Percentiles rank a stretch among this genome's conserved stretches.
phyloP scores from a whole-genome alignment of 2,797 vertebrate genomes.

The Silurus lanzhouensis region DNA sequence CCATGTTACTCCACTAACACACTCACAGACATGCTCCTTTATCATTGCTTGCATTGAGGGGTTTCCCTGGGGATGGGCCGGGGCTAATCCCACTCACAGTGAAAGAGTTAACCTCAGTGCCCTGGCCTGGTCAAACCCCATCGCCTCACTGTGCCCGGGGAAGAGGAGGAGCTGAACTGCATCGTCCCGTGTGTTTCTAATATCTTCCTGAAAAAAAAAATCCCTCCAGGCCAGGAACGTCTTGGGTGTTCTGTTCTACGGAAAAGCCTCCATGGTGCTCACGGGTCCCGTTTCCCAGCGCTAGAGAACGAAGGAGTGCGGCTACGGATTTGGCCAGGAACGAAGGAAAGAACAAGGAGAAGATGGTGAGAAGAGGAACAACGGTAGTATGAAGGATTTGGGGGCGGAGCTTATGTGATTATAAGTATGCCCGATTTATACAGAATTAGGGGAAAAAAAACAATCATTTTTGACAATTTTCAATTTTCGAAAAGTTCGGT shows the following conservation, averaged over 20 bases:
- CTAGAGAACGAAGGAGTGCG: constrained; percentile 31
- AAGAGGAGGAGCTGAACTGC: constrained; percentile 47
- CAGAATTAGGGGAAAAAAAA: background rate
- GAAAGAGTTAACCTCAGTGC: constrained; percentile 54
- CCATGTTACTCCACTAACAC: constrained; percentile 29
- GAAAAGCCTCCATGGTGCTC: constrained; percentile 67
- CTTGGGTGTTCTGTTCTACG: constrained; percentile 76
- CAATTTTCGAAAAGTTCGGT: no score
- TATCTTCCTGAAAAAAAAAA: constrained; percentile 69
- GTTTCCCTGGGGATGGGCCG: constrained; percentile 36
- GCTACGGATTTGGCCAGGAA: constrained; percentile 38
- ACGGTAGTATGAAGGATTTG: background rate
- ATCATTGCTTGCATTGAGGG: constrained; percentile 23
- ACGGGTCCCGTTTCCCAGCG: constrained; percentile 78
- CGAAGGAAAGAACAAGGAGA: constrained; percentile 10
- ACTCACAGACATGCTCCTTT: constrained; percentile 39
- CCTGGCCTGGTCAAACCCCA: constrained; percentile 52
- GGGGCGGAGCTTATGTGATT: background rate
- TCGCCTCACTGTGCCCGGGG: constrained; percentile 30
- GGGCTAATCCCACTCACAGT: constrained; percentile 55
- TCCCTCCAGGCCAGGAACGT: constrained; percentile 73
- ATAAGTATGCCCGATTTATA: background rate
- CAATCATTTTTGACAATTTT: background rate
- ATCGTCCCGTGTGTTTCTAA: constrained; percentile 71
- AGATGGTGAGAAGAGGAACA: constrained; percentile 56